These are phyloP conservation scores for Andrena minutula DNA, from an alignment of 2,888 invertebrate genomes.

Conservation along the genomic window DNA sequence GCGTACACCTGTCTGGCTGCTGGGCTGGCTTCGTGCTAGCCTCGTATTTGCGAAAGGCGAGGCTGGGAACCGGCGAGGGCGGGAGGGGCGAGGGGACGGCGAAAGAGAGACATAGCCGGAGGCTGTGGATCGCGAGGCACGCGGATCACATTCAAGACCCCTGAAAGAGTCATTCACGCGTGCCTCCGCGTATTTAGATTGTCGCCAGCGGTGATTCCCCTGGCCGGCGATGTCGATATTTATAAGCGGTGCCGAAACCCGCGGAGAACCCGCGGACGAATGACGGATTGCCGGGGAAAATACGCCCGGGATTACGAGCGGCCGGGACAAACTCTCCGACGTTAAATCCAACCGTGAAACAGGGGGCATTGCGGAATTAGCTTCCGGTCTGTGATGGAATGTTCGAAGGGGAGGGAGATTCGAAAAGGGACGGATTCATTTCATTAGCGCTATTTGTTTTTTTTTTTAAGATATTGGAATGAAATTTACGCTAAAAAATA, in stretches of 20 bases:
- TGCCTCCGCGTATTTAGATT: conserved; percentile 57
- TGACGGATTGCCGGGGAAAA: conserved; percentile 11
- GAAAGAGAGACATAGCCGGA: conserved; percentile 18
- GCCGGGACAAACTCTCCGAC: background rate
- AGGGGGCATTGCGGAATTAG: too few relatives aligned
- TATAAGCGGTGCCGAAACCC: background rate
- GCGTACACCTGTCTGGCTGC: conserved; percentile 26
- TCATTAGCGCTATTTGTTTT: too few relatives aligned
- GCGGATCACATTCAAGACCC: conserved; percentile 50
- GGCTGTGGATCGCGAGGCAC: conserved; percentile 48
- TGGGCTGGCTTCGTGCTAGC: background rate
- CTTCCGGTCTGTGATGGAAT: too few relatives aligned
- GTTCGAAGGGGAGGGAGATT: background rate
- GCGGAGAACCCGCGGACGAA: background rate
- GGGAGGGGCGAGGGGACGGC: background rate
- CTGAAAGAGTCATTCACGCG: conserved; percentile 64
- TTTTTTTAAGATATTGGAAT: too few relatives aligned
- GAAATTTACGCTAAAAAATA: too few relatives aligned
- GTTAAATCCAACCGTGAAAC: too few relatives aligned
- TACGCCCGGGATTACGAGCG: background rate
- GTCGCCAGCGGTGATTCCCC: conserved; percentile 28
- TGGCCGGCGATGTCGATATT: conserved; percentile 2
- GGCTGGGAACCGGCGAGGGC: background rate
- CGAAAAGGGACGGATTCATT: too few relatives aligned
- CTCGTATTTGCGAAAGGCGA: conserved; percentile 25